These are phyloP conservation scores for Drosophila ercepeae DNA, from an alignment of 1,140 invertebrate genomes.

Conservation along the genomic window DNA sequence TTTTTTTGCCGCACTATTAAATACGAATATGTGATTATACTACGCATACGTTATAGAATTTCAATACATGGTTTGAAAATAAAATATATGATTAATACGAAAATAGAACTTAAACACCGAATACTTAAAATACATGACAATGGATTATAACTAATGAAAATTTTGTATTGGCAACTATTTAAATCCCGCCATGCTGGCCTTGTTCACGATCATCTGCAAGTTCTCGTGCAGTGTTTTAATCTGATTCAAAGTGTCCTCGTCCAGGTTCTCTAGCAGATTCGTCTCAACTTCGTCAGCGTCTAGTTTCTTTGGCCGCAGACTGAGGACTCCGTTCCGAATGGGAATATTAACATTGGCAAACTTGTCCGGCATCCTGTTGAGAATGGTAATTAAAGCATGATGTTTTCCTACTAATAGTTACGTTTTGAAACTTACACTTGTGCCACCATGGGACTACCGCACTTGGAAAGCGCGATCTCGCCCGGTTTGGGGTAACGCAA, in stretches of 20 bases:
- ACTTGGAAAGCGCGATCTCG: slow-evolving; percentile 87
- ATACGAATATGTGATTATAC: slow-evolving; percentile 17
- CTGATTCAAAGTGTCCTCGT: slow-evolving; percentile 67
- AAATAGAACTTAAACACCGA: slow-evolving; percentile 36
- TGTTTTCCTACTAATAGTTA: not conserved
- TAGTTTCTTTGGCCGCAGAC: slow-evolving; percentile 70
- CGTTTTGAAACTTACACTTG: slow-evolving; percentile 60
- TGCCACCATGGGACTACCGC: slow-evolving; percentile 86
- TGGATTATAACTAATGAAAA: slow-evolving; percentile 12
- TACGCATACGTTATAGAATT: slow-evolving; percentile 12
- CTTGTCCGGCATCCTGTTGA: slow-evolving; percentile 78
- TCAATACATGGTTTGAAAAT: slow-evolving; percentile 11
- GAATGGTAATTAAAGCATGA: not conserved
- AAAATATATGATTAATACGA: slow-evolving; percentile 9
- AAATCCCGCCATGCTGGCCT: slow-evolving; percentile 60
- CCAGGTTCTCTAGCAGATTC: slow-evolving; percentile 68
- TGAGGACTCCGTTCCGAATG: slow-evolving; percentile 84
- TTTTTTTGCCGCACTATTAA: not conserved
- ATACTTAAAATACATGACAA: slow-evolving; percentile 40
- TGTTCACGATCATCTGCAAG: slow-evolving; percentile 70
- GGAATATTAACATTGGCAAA: slow-evolving; percentile 87
- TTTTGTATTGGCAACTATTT: slow-evolving; percentile 42
- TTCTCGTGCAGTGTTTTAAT: slow-evolving; percentile 74
- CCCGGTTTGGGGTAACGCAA: slow-evolving; percentile 86
- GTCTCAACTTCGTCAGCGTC: slow-evolving; percentile 48